Evolutionary conservation across 2,113 vertebrate genomes (phyloP).

Genomic region (Machaerirhynchus nigripectus): DNA sequence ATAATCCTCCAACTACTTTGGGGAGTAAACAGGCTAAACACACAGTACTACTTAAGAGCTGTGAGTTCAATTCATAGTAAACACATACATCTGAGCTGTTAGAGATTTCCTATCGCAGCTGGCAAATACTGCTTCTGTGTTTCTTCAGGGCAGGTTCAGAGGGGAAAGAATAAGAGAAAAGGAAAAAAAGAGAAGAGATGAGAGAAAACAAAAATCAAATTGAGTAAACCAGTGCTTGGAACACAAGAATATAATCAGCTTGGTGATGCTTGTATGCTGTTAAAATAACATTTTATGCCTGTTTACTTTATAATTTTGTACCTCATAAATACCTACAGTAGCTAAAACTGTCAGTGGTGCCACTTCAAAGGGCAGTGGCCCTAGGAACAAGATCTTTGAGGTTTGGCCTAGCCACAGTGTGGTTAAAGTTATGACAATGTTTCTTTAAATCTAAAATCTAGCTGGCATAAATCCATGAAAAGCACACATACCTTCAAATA

Average conservation of each 20-base stretch:
- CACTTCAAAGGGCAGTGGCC: conserved; percentile 27
- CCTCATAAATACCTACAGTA: conserved; percentile 41
- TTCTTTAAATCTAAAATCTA: conserved; percentile 30
- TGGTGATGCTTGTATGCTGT: not conserved
- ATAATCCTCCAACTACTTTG: not conserved
- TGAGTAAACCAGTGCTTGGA: not conserved
- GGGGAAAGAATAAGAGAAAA: not conserved
- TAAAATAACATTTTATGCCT: conserved; percentile 4
- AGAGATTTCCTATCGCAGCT: not conserved
- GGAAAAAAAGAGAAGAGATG: not conserved
- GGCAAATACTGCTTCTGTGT: not conserved
- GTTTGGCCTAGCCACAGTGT: conserved; percentile 7
- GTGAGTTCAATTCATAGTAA: not conserved
- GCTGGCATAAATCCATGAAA: conserved; percentile 22
- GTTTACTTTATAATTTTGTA: conserved; percentile 43
- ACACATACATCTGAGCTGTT: not conserved
- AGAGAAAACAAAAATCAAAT: not conserved
- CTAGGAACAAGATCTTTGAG: conserved; percentile 30
- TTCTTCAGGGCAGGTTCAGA: not conserved
- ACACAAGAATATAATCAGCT: not conserved
- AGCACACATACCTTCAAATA: not conserved
- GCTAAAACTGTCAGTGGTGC: conserved; percentile 7
- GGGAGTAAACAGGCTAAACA: conserved; percentile 1
- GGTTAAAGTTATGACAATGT: conserved; percentile 35
- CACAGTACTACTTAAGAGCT: not conserved